These are phyloP conservation scores for Orius insidiosus DNA, from an alignment of 1,140 invertebrate species.

Conservation along the genomic window DNA sequence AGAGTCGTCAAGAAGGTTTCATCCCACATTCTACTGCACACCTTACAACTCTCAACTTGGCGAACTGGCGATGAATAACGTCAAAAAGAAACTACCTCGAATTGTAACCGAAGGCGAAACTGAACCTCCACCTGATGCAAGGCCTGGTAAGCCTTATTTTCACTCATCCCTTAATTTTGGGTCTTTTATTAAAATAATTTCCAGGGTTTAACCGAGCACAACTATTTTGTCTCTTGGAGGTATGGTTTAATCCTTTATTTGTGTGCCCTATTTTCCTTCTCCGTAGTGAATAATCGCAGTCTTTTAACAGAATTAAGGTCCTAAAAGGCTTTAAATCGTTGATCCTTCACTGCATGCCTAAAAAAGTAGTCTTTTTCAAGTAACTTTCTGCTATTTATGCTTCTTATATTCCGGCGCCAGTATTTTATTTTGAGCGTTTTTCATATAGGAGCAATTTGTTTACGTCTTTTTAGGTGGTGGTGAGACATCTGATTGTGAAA, in stretches of 20 bases:
- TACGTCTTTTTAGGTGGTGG: constrained; percentile 23
- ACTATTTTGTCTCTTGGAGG: neutral
- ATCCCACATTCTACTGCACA: constrained; percentile 88
- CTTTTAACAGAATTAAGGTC: too few relatives aligned
- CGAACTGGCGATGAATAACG: constrained; percentile 46
- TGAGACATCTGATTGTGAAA: constrained; percentile 43
- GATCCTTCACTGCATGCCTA: too few relatives aligned
- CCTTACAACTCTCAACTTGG: constrained; percentile 61
- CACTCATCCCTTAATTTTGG: neutral
- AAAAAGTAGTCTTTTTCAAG: too few relatives aligned
- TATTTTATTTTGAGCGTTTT: neutral
- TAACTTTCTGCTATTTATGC: too few relatives aligned
- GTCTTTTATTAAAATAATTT: neutral
- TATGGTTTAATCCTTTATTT: too few relatives aligned
- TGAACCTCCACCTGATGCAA: constrained; percentile 19
- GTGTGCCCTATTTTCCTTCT: too few relatives aligned
- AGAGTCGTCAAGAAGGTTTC: constrained; percentile 77
- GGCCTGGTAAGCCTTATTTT: constrained; percentile 19
- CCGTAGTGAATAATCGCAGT: too few relatives aligned
- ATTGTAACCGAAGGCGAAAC: constrained; percentile 20
- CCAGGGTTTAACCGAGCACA: neutral
- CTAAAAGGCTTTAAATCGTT: too few relatives aligned
- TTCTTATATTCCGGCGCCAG: too few relatives aligned
- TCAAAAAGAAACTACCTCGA: constrained; percentile 71
- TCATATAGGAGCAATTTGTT: neutral